Conservation (phyloP, 2,888 invertebrate genomes). For the Cordylochernes scorpioides region DNA sequence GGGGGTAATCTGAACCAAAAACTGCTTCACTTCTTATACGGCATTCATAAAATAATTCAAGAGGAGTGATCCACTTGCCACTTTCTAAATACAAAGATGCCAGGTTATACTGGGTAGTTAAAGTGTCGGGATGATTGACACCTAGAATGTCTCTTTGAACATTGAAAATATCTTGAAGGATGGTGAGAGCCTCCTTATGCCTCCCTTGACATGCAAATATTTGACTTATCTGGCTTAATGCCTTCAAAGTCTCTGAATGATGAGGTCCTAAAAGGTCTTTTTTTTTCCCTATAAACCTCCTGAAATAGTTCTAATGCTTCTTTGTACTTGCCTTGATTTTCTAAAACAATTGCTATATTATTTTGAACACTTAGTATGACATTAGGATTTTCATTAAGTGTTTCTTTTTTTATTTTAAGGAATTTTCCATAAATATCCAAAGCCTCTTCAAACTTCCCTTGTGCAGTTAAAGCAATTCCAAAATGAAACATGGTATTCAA, state of each 20-base stretch:
- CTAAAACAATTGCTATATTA: slow-evolving; percentile 1
- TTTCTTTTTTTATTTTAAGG: not conserved
- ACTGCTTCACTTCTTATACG: not conserved
- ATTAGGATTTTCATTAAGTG: not conserved
- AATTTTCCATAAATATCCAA: not conserved
- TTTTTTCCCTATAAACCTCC: slow-evolving; percentile 1
- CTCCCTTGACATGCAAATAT: slow-evolving; percentile 1
- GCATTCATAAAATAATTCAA: not conserved
- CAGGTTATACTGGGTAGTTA: not conserved
- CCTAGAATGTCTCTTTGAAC: not conserved
- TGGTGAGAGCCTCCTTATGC: not conserved
- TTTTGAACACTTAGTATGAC: not conserved
- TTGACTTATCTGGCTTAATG: not conserved
- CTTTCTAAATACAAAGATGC: slow-evolving; percentile 1
- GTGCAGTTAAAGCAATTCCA: not conserved
- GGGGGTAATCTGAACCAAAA: slow-evolving; percentile 1
- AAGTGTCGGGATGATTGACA: not conserved
- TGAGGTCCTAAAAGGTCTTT: slow-evolving; percentile 2
- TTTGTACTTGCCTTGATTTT: not conserved
- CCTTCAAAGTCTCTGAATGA: slow-evolving; percentile 1
- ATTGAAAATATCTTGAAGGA: not conserved
- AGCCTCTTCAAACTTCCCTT: slow-evolving; percentile 1
- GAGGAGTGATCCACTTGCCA: not conserved
- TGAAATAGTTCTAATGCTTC: slow-evolving; percentile 3
- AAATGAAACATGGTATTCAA: not conserved